Evolutionary conservation across 2,113 vertebrate species (phyloP).

Genomic region (Xiphorhynchus elegans): DNA sequence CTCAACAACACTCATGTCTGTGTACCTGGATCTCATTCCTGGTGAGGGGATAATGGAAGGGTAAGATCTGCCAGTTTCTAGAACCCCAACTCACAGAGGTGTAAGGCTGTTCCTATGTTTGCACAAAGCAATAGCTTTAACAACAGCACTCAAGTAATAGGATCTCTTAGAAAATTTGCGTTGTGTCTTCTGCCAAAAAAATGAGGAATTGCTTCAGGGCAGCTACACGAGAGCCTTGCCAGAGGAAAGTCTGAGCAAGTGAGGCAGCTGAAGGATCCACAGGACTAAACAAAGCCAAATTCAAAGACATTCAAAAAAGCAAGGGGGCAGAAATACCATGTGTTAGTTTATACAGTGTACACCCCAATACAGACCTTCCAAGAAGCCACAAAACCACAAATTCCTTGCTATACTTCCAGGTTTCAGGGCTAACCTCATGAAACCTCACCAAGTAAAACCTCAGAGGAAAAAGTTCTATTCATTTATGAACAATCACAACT

Average conservation of each 20-base stretch:
- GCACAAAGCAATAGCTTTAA: not conserved
- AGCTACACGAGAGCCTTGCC: not conserved
- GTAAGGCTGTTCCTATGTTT: not conserved
- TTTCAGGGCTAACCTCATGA: not conserved
- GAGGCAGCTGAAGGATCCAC: not conserved
- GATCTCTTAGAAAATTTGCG: not conserved
- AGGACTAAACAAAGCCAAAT: not conserved
- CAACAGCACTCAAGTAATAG: not conserved
- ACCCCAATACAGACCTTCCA: not conserved
- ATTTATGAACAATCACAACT: not conserved
- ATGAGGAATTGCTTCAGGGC: not conserved
- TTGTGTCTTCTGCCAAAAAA: not conserved
- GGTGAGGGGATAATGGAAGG: not conserved
- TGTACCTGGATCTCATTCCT: not conserved
- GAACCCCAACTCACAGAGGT: not conserved
- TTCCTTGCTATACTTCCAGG: not conserved
- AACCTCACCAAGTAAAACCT: not conserved
- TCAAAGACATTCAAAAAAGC: not conserved
- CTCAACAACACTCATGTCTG: rapidly evolving
- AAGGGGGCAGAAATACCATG: not conserved
- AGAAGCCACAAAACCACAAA: not conserved
- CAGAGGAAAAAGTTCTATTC: not conserved
- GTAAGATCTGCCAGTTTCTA: not conserved
- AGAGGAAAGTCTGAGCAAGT: not conserved
- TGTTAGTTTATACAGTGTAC: not conserved